Conservation (phyloP, 2,888 invertebrate genomes). For the Epirrhoe alternata region DNA sequence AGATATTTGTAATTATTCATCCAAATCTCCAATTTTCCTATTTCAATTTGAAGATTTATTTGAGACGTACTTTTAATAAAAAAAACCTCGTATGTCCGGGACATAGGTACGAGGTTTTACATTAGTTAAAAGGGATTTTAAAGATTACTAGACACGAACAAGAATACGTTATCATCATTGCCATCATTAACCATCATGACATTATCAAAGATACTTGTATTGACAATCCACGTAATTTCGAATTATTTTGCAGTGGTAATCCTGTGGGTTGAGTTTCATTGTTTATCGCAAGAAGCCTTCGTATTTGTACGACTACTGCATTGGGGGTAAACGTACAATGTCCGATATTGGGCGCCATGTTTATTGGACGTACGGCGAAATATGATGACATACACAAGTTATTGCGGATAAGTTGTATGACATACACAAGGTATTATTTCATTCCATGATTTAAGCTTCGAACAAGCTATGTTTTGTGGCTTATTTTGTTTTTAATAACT, state of each 20-base stretch:
- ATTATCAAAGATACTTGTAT: neutral
- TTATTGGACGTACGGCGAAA: conserved; percentile 24
- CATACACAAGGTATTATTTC: conserved; percentile 3
- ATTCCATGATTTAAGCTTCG: conserved; percentile 5
- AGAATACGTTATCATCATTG: no score
- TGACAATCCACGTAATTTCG: neutral
- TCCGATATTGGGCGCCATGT: conserved; percentile 25
- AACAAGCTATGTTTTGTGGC: conserved; percentile 1
- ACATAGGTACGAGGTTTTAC: no score
- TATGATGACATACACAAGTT: conserved; percentile 28
- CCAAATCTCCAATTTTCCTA: neutral
- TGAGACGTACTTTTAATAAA: no score
- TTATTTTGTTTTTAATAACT: neutral
- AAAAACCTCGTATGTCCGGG: no score
- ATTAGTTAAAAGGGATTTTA: no score
- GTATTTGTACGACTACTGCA: conserved; percentile 24
- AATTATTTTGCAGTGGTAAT: neutral
- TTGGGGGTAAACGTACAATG: conserved; percentile 17
- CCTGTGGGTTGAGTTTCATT: neutral
- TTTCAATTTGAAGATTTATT: no score
- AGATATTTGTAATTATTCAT: no score
- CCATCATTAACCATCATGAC: no score
- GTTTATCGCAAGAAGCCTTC: conserved; percentile 13
- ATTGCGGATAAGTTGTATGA: conserved; percentile 17
- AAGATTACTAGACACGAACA: no score